Evolutionary conservation across 2,113 vertebrate species (phyloP).

Genomic region (Daubentonia madagascariensis): DNA sequence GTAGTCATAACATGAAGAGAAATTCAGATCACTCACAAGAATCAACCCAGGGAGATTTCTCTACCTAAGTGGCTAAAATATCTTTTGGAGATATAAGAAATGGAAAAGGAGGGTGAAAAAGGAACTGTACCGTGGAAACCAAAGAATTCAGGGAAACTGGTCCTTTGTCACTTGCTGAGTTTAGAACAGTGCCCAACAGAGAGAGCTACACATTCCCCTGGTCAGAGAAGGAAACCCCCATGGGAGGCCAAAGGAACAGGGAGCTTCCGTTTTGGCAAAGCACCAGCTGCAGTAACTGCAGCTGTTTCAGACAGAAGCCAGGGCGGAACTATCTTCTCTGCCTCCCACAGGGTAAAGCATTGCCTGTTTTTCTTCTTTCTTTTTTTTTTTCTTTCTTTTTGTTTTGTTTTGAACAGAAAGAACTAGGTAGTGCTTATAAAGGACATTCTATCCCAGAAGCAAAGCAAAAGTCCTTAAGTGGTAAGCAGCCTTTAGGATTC

Average conservation of each 20-base stretch:
- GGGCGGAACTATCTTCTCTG: constrained; percentile 18
- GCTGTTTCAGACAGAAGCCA: constrained; percentile 37
- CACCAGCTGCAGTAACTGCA: constrained; percentile 54
- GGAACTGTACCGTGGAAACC: constrained; percentile 27
- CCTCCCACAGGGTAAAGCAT: not conserved
- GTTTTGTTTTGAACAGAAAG: constrained; percentile 40
- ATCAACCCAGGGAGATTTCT: not conserved
- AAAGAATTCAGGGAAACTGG: constrained; percentile 62
- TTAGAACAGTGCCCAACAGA: constrained; percentile 45
- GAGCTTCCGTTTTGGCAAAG: constrained; percentile 50
- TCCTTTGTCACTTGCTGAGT: constrained; percentile 32
- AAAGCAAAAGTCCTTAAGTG: not conserved
- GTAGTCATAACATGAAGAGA: not conserved
- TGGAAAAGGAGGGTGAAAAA: not conserved
- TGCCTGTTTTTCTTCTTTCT: not conserved
- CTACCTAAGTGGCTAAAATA: not conserved
- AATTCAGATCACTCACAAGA: not conserved
- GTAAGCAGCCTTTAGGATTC: not conserved
- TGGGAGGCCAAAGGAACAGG: constrained; percentile 39
- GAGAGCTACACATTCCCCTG: not conserved
- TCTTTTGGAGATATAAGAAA: not conserved
- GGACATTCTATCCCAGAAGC: not conserved
- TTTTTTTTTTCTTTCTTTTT: not conserved
- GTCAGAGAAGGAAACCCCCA: constrained; percentile 41
- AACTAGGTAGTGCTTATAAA: constrained; percentile 15